These are phyloP conservation scores for Catocala nupta DNA, from an alignment of 2,888 invertebrate genomes.

Conservation along the genomic window DNA sequence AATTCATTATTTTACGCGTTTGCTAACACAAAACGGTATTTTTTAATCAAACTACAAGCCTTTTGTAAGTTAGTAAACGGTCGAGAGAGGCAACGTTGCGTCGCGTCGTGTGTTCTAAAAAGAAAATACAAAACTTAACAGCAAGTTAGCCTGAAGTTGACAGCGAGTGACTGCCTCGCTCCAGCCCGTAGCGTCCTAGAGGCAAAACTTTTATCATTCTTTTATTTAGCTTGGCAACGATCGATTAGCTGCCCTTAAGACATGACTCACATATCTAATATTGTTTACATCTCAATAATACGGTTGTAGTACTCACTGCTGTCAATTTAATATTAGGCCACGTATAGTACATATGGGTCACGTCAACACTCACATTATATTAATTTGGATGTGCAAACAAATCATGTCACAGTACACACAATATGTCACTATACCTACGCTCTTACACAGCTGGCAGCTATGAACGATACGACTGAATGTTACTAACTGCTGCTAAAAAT, in stretches of 20 bases:
- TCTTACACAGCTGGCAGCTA: slow-evolving; percentile 41
- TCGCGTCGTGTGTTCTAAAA: slow-evolving; percentile 52
- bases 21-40: slow-evolving; percentile 9
- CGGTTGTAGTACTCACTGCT: slow-evolving; percentile 3
- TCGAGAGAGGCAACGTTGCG: slow-evolving; percentile 38
- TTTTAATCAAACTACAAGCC: slow-evolving; percentile 23
- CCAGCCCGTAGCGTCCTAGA: slow-evolving; percentile 42
- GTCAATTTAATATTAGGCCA: neutral
- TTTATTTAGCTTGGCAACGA: slow-evolving; percentile 32
- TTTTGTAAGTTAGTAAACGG: slow-evolving; percentile 38
- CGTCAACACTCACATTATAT: neutral
- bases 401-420: slow-evolving; percentile 23
- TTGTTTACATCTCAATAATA: neutral
- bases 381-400: slow-evolving; percentile 11
- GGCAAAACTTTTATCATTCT: slow-evolving; percentile 51
- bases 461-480: slow-evolving; percentile 59
- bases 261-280: slow-evolving; percentile 26
- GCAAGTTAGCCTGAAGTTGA: slow-evolving; percentile 77
- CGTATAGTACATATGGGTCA: slow-evolving; percentile 7
- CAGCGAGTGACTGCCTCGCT: slow-evolving; percentile 67
- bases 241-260: slow-evolving; percentile 33
- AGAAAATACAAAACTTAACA: slow-evolving; percentile 66
- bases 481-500: slow-evolving; percentile 68
- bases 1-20: neutral
- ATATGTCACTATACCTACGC: slow-evolving; percentile 26